Base-by-base conservation (phyloP, 1,140 invertebrate genomes). In the Belonocnema kinseyi region DNA sequence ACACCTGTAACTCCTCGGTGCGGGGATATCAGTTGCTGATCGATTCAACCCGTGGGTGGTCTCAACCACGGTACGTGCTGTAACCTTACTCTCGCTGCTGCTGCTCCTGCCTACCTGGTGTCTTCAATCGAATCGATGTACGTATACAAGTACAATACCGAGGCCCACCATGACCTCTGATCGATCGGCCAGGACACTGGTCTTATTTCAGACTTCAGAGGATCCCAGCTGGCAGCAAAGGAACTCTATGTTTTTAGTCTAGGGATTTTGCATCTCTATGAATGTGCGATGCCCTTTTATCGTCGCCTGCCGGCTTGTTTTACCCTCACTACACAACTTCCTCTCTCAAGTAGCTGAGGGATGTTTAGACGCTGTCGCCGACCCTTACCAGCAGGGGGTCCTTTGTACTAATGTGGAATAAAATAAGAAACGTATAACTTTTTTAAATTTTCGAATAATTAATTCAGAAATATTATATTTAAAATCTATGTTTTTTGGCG, bases 31-130 rank as follows among this genome's bases (percentile, higher is more conserved):
- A 86, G 87, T 89, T 88, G 84, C 85, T 89, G 87, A 89, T 90
- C 88, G 88, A 90, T 89, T 88, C 87, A 88, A 85, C 81, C 85
- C 84, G 88, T 89, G 88, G 88, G 88, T 90, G 88, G 88, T 90
- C 88, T 82, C 74, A 81, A 85, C 83, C 82, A 80, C 80, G 83
- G 83, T 86, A 86, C 86, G 82, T 81, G 83, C 78, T 87, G 88
- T 88, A 88, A 89, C 82, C 83, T 82, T 85, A 87, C 83, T 87
- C 86, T 80, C 74, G 75, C 76, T 75, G 58, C 72, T 78, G 74
- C 77, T 73, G 75, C 76, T 75, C 53, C 72, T 78, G 74, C 77
- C 83, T 87, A 88, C 86, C 84, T 77, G 79, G 85, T 88, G 84
- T 86, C 84, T 77, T 77, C 80, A 77, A 72, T 76, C 72, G 58